Percentiles rank a stretch among this genome's conserved stretches.
These are phyloP conservation scores for Malacoctenus gilli DNA, from an alignment of 2,797 vertebrate species.

Conservation along the genomic window DNA sequence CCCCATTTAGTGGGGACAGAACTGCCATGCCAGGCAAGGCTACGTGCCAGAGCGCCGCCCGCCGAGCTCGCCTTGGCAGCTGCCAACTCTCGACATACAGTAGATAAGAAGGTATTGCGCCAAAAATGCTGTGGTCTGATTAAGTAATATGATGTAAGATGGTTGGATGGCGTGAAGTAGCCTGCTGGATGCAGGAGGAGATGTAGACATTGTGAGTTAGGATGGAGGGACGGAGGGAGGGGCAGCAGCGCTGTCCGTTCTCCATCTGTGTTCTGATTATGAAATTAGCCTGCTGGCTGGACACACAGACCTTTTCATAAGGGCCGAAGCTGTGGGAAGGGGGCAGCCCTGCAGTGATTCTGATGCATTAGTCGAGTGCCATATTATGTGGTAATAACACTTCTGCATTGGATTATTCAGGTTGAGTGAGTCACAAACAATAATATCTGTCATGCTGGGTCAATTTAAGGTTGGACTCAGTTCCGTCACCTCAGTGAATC, in stretches of 20 bases:
- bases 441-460: too few relatives aligned
- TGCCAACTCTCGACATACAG: constrained; percentile 66
- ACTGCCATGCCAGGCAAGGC: constrained; percentile 44
- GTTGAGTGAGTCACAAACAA: not conserved
- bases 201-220: constrained; percentile 35
- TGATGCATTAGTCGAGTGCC: constrained; percentile 4
- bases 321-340: constrained; percentile 21
- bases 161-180: constrained; percentile 44
- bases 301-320: constrained; percentile 29
- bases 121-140: constrained; percentile 52
- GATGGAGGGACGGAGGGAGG: constrained; percentile 1
- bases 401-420: constrained; percentile 1
- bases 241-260: constrained; percentile 11
- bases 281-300: constrained; percentile 27
- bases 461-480: too few relatives aligned
- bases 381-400: not conserved
- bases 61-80: constrained; percentile 26
- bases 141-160: constrained; percentile 53
- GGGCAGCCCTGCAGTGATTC: constrained; percentile 6
- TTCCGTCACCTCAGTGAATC: too few relatives aligned
- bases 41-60: constrained; percentile 51
- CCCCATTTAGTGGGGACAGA: constrained; percentile 61
- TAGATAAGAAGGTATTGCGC: constrained; percentile 41
- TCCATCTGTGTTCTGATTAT: constrained; percentile 49
- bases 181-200: constrained; percentile 41